Percentiles rank a stretch among this genome's conserved stretches.
Evolutionary conservation across 2,797 vertebrate genomes (phyloP).

Genomic region (Crax fasciolata): DNA sequence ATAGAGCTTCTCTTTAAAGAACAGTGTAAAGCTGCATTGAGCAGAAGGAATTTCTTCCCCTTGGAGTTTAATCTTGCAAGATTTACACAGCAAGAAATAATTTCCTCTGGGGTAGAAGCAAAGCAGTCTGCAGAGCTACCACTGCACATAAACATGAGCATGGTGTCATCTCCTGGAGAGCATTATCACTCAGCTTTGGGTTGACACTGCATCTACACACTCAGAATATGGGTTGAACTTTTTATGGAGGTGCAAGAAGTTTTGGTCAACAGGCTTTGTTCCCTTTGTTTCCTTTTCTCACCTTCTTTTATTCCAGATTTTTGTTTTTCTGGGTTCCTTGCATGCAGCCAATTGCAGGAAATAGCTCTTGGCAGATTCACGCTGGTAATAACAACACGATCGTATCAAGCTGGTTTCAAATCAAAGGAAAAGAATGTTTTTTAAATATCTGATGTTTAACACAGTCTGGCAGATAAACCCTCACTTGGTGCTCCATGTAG

Average conservation of each 20-base stretch:
- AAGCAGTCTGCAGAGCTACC: background rate
- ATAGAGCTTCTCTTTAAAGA: background rate
- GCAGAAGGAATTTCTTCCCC: background rate
- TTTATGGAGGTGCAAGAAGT: background rate
- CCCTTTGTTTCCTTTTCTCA: background rate
- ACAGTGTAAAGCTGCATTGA: background rate
- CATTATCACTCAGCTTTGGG: background rate
- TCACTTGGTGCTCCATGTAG: background rate
- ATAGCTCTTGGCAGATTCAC: background rate
- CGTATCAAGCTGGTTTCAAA: background rate
- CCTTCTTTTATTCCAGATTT: background rate
- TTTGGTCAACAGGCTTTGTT: background rate
- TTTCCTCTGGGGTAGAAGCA: background rate
- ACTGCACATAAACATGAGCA: background rate
- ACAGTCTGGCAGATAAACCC: background rate
- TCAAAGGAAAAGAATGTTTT: background rate
- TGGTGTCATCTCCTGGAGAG: background rate
- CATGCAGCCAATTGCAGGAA: background rate
- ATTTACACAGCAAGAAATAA: background rate
- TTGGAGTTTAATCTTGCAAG: background rate
- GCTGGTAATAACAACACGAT: background rate
- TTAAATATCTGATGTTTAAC: background rate
- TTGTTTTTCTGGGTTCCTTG: background rate
- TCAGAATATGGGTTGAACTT: background rate
- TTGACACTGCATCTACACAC: background rate